A percentile compares a stretch with the other conserved stretches of the same genome.
Evolutionary conservation across 1,140 invertebrate genomes (phyloP).

Genomic region (Hypsibius dujardini): DNA sequence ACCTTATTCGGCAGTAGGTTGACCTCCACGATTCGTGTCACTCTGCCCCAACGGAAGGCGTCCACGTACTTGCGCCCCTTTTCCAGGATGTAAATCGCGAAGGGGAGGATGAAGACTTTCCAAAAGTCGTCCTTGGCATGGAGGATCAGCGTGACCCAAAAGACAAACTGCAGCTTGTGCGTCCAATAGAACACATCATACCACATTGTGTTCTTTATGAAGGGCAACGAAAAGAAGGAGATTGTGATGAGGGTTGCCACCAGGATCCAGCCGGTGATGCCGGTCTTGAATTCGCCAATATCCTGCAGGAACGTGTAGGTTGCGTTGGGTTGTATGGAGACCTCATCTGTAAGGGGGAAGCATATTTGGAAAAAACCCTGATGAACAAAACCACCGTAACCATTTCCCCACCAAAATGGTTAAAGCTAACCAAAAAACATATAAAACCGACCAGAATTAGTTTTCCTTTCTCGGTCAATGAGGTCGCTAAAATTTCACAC

Average conservation of each 20-base stretch:
- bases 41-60: background rate
- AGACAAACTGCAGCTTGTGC: constrained; percentile 9
- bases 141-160: background rate
- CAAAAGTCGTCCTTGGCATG: background rate
- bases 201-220: background rate
- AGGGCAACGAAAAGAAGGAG: background rate
- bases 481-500: too few relatives aligned
- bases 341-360: too few relatives aligned
- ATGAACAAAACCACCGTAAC: too few relatives aligned
- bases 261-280: background rate
- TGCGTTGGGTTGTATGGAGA: too few relatives aligned
- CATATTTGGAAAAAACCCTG: too few relatives aligned
- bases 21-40: background rate
- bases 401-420: too few relatives aligned
- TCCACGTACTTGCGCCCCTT: background rate
- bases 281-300: background rate
- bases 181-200: constrained; percentile 1
- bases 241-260: background rate
- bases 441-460: too few relatives aligned
- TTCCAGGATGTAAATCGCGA: background rate
- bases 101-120: background rate
- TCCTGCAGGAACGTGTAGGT: too few relatives aligned
- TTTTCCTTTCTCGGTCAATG: too few relatives aligned
- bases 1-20: background rate
- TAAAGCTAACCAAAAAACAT: too few relatives aligned